Conservation (phyloP, 2,888 invertebrate species). For the Macrophya annulata region DNA sequence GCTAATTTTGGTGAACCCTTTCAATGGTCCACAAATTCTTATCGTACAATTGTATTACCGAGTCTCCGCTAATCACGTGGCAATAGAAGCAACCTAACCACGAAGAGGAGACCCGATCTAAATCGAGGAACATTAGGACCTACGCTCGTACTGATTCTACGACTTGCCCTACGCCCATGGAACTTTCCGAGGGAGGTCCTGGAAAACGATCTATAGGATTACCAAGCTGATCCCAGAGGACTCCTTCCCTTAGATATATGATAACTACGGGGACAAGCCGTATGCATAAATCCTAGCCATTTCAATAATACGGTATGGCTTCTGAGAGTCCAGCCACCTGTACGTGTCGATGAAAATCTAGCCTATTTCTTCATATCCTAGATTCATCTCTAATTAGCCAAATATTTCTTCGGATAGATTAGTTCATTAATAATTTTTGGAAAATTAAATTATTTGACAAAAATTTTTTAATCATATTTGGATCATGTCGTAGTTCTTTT, state of each 20-base stretch:
- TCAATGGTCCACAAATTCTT: slow-evolving; percentile 44
- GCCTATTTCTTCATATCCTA: not conserved
- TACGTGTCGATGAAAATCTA: slow-evolving; percentile 36
- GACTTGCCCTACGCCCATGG: slow-evolving; percentile 39
- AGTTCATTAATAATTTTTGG: not conserved
- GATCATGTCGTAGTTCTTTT: no score
- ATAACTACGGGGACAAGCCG: slow-evolving; percentile 53
- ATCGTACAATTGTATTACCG: slow-evolving; percentile 32
- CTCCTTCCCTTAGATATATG: slow-evolving; percentile 49
- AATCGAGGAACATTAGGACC: slow-evolving; percentile 44
- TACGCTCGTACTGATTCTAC: slow-evolving; percentile 12
- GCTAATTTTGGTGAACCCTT: slow-evolving; percentile 26
- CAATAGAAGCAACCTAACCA: slow-evolving; percentile 19
- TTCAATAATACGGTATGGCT: slow-evolving; percentile 52
- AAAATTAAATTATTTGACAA: not conserved
- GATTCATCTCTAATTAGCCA: not conserved
- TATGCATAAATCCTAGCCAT: slow-evolving; percentile 51
- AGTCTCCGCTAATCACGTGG: slow-evolving; percentile 35
- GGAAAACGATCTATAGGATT: slow-evolving; percentile 54
- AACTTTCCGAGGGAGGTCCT: slow-evolving; percentile 30
- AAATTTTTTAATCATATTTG: no score
- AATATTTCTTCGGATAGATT: not conserved
- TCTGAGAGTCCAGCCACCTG: slow-evolving; percentile 20
- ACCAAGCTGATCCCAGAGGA: slow-evolving; percentile 49
- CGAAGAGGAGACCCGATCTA: slow-evolving; percentile 31